These are phyloP conservation scores for Amphipoea lucens DNA, from an alignment of 2,888 invertebrate genomes.

Conservation along the genomic window DNA sequence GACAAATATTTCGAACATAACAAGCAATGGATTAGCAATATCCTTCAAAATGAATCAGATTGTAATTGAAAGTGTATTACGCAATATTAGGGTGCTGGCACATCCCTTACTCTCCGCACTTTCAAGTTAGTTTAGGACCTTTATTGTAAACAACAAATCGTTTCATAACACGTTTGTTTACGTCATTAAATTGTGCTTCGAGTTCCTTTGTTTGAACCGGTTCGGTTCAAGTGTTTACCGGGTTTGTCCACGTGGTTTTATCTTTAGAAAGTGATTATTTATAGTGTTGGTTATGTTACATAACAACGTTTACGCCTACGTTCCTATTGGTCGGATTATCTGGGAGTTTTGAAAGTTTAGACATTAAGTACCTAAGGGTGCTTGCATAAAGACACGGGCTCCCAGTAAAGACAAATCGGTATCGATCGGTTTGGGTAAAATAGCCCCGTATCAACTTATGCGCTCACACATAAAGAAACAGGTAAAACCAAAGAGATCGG, in stretches of 20 bases:
- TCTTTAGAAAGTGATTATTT: constrained; percentile 43
- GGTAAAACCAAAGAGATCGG: too few relatives aligned
- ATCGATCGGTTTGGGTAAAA: too few relatives aligned
- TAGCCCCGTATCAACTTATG: background rate
- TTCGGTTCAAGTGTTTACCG: constrained; percentile 31
- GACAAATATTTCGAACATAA: background rate
- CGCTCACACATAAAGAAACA: background rate
- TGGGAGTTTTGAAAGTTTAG: background rate
- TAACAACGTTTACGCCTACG: constrained; percentile 22
- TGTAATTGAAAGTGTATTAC: too few relatives aligned
- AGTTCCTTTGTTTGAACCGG: constrained; percentile 44
- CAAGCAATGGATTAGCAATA: background rate
- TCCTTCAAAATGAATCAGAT: background rate
- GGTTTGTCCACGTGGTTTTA: constrained; percentile 11
- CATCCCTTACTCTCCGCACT: background rate
- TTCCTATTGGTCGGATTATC: background rate
- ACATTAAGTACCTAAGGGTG: background rate
- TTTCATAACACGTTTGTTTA: constrained; percentile 33
- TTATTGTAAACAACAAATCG: constrained; percentile 15
- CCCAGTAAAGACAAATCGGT: background rate
- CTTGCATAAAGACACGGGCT: too few relatives aligned
- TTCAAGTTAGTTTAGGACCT: background rate
- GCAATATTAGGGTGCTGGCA: background rate
- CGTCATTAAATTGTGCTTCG: constrained; percentile 17
- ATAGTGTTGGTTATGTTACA: constrained; percentile 15